Conservation (phyloP, 2,797 vertebrate genomes). For the Valencia hispanica region DNA sequence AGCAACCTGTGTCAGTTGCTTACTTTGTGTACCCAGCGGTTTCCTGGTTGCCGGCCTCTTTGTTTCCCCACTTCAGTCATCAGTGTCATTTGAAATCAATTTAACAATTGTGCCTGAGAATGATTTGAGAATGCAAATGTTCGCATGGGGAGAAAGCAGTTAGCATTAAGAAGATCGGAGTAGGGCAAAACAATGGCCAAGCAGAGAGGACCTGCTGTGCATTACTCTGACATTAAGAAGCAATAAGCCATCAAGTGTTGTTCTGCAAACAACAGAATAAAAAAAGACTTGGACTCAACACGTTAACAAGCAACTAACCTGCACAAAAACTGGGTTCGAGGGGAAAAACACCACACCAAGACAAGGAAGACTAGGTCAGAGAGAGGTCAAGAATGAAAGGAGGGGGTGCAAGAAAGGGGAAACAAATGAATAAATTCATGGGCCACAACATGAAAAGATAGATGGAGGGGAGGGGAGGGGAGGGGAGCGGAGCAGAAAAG, state of each 20-base stretch:
- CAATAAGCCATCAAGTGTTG: constrained; percentile 64
- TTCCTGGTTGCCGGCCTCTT: constrained; percentile 58
- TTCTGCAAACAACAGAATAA: constrained; percentile 49
- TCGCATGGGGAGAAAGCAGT: constrained; percentile 28
- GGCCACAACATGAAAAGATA: constrained; percentile 79
- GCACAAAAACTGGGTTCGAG: constrained; percentile 52
- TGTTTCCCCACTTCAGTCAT: constrained; percentile 82
- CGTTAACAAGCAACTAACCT: constrained; percentile 63
- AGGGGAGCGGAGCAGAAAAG: constrained; percentile 65
- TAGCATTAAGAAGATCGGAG: constrained; percentile 30
- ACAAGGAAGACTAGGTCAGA: constrained; percentile 67
- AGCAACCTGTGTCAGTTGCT: constrained; percentile 61
- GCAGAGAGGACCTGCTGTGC: constrained; percentile 39
- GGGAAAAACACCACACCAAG: constrained; percentile 43
- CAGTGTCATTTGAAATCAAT: constrained; percentile 81
- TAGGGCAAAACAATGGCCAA: not conserved
- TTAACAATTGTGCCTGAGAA: constrained; percentile 75
- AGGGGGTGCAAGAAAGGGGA: constrained; percentile 73
- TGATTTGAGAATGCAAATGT: constrained; percentile 83
- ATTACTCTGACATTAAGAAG: constrained; percentile 68
- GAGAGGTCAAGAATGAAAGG: constrained; percentile 60
- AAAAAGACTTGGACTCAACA: constrained; percentile 32
- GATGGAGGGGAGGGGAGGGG: constrained; percentile 70
- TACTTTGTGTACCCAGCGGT: constrained; percentile 63
- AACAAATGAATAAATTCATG: constrained; percentile 84